Evolutionary conservation across 2,797 vertebrate species (phyloP), one percentile per base, ranked within the genome.

Genomic region (Chelon labrosus): DNA sequence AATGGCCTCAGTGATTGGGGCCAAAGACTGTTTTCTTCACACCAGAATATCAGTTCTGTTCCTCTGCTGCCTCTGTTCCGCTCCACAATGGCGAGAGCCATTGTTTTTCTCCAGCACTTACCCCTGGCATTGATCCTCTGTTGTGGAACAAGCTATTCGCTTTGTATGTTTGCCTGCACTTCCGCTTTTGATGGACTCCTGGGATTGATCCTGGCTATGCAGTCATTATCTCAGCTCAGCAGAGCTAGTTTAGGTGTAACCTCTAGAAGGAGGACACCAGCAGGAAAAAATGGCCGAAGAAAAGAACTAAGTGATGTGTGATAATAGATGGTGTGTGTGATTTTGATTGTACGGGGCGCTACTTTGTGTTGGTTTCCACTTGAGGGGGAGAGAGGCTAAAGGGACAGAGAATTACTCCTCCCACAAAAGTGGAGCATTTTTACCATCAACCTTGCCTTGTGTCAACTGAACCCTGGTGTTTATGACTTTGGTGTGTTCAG

Each of bases 221-320:
- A 84, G 85, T 90, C 84, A 88, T 93, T 93, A 91, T 88, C 86
- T 82, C 74, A 64, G 80, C 86, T 89, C 89, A 80, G 82, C 73
- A 72, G 84, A 79, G 83, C 85, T 84, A 63, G 84, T 87, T 87
- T 86, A 85, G 82, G 63, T 68, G 66, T 70, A 83, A 77, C 77
- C 54, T 75, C 42, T 46, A 51, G 47, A 82, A 80, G 71, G 84
- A 83, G 87, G 79, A 77, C 79, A 59, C 54, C 76, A 80, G 77
- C 73, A 20, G 66, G 82, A 67, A 82, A 75, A 71, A 74, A 69
- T 38, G 68, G 73, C 63, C 49, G 41, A 68, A 76, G 86, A 76
- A 75, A 75, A 65, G 73, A 73, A 73, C 47, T 58, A 71, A 84
- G 65, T 67, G 77, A 75, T 75, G 17, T 9, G 10, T 66, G 70